Evolutionary conservation across 64 coral and sea anemone species (phyloP), one percentile per base, ranked within the genome.

Genomic region (Orbicella faveolata): DNA sequence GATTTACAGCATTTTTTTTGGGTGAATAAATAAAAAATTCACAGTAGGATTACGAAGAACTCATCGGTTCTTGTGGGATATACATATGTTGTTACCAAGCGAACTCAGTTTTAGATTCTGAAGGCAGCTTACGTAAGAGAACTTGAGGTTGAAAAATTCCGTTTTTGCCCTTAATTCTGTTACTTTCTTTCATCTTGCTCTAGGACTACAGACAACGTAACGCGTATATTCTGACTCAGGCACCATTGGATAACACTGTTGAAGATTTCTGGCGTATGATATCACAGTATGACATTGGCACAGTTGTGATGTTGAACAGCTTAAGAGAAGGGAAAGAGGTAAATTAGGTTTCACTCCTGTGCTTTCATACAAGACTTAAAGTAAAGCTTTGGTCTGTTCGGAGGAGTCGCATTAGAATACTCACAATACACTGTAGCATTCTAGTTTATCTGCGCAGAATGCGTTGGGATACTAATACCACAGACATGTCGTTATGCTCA

Each of bases 241-340:
- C 95, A 9, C 95, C 95, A 19, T 53, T 94, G 36, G 26, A 75
- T 3, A 74, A 94, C 77, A 97, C 95, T 1, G 91, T 94, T 69
- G 92, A 77, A 57, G 92, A 97, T 62, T 98, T 98, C 73, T 98
- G 95, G 95, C 62, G 69, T 4, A 94, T 98, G 95, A 44, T 94
- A 7, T 91, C 70, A 73, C 87, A 94, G 52, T 94, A 98, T 73
- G 67, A 87, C 9, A 77, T 98, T 80, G 95, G 95, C 16, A 88
- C 89, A 23, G 41, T 98, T 41, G 95, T 98, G 23, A 98, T 94
- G 95, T 75, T 98, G 37, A 98, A 98, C 85, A 70, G 25, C 21
- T 70, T 70, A 23, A 70, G n/a, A n/a, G 67, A 70, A 70, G 67
- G 67, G n/a, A 70, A 70, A 70, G 21, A 70, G 67, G 67, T 70